These are phyloP conservation scores for Caenorhabditis briggsae DNA, from an alignment of 1,140 invertebrate species.

Conservation along the genomic window DNA sequence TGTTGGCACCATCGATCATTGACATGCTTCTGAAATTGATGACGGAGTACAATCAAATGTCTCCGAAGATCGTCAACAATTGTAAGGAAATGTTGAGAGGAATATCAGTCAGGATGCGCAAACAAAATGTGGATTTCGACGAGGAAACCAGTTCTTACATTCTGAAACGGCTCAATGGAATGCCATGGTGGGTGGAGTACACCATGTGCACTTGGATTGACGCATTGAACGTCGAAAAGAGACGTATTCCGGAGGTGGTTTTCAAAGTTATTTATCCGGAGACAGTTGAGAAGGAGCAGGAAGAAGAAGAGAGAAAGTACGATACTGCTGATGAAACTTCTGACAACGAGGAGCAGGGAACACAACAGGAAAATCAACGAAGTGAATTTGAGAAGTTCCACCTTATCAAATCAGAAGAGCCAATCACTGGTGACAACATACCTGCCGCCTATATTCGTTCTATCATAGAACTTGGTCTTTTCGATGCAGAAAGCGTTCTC, in stretches of 20 bases:
- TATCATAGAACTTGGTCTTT: not conserved
- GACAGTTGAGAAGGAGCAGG: not conserved
- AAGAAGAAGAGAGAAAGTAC: not conserved
- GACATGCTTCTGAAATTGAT: not conserved
- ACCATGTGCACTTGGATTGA: not conserved
- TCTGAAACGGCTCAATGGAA: not conserved
- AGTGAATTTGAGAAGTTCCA: not conserved
- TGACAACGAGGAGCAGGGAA: not conserved
- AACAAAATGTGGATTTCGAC: not conserved
- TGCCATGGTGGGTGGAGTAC: conserved; percentile 3
- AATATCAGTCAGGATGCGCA: not conserved
- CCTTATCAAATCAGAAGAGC: not conserved
- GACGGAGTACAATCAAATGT: not conserved
- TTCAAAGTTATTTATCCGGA: not conserved
- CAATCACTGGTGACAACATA: no score
- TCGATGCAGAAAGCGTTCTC: not conserved
- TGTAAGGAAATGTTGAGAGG: not conserved
- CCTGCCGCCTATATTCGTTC: not conserved
- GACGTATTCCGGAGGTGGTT: not conserved
- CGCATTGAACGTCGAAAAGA: not conserved
- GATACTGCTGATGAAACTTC: not conserved
- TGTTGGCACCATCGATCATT: not conserved
- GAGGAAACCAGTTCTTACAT: not conserved
- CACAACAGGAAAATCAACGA: not conserved
- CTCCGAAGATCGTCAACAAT: not conserved